Conservation (phyloP, 2,113 vertebrate genomes). For the Egretta garzetta region DNA sequence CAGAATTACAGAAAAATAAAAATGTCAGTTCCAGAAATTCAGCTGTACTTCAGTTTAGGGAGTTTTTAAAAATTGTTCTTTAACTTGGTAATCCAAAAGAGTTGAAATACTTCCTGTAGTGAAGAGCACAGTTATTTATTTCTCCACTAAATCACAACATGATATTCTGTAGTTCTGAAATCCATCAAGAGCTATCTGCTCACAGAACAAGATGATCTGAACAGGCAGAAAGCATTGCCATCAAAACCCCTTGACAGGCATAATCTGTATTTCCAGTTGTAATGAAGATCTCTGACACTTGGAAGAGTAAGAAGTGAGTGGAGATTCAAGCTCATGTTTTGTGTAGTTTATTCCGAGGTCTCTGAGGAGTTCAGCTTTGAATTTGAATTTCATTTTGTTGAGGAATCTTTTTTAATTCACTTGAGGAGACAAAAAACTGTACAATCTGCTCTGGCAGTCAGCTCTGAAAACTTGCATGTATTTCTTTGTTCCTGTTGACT, state of each 20-base stretch:
- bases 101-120: neutral
- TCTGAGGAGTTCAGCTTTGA: neutral
- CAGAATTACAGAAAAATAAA: neutral
- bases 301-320: neutral
- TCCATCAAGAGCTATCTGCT: neutral
- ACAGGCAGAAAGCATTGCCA: neutral
- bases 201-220: neutral
- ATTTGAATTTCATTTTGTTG: neutral
- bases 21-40: neutral
- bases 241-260: neutral
- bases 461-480: neutral
- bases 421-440: neutral
- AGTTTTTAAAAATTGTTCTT: neutral
- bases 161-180: neutral
- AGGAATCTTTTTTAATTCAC: neutral
- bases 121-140: neutral
- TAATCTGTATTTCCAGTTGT: neutral
- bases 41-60: neutral
- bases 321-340: neutral
- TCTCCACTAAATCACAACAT: neutral
- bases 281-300: neutral
- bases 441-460: neutral
- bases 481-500: neutral
- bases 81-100: neutral
- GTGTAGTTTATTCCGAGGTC: neutral